A percentile compares a stretch with the other conserved stretches of the same genome.
phyloP scores from a whole-genome alignment of 2,113 vertebrate genomes.

The Heloderma charlesbogerti region DNA sequence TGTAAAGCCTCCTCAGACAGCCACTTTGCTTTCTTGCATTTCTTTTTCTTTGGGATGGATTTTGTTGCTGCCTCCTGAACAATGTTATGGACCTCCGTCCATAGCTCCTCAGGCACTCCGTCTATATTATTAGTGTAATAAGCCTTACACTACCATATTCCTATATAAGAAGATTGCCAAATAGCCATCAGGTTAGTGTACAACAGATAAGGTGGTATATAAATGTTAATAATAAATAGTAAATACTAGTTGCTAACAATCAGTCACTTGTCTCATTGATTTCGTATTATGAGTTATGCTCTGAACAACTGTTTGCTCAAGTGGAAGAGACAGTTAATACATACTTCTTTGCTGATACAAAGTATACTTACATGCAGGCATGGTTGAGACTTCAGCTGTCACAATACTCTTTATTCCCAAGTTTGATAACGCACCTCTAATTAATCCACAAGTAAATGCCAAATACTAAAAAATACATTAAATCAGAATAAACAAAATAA shows the following conservation, averaged over 20 bases:
- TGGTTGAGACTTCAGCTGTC: conserved; percentile 94
- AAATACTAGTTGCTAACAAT: not conserved
- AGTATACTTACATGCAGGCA: conserved; percentile 91
- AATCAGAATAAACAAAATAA: conserved; percentile 1
- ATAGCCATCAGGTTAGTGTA: too few relatives aligned
- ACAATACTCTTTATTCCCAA: conserved; percentile 96
- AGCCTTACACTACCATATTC: too few relatives aligned
- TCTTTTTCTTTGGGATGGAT: too few relatives aligned
- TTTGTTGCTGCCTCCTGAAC: too few relatives aligned
- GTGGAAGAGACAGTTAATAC: not conserved
- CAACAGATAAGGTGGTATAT: too few relatives aligned
- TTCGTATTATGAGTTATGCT: conserved; percentile 37
- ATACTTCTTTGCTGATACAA: not conserved
- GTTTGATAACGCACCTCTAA: conserved; percentile 91
- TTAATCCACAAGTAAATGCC: conserved; percentile 94
- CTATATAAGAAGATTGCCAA: too few relatives aligned
- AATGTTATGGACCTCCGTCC: too few relatives aligned
- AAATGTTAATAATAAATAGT: too few relatives aligned
- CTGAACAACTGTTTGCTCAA: not conserved
- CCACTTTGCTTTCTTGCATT: too few relatives aligned
- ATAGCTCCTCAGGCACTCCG: too few relatives aligned
- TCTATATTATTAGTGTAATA: too few relatives aligned
- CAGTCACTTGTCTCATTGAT: not conserved
- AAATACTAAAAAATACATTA: conserved; percentile 83
- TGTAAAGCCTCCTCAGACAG: too few relatives aligned